Base-by-base conservation (phyloP, 2,113 vertebrate species). In the Conger conger region DNA sequence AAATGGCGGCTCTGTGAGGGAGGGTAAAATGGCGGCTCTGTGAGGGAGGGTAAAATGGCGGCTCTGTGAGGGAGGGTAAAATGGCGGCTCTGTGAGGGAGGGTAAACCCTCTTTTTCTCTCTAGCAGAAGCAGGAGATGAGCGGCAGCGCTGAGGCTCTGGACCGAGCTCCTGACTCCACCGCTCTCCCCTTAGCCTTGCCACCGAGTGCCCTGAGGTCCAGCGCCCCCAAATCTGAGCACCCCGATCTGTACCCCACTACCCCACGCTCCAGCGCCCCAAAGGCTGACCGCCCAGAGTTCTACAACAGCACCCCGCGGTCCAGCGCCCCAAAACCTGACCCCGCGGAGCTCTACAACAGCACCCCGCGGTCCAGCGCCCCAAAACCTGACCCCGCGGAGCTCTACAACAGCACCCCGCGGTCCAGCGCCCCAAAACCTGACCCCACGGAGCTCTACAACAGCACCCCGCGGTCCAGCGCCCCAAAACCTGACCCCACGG, bases 341-440 rank as follows among this genome's bases (percentile, higher is more conserved):
- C 96, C 96, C 0, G 94, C 97, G 90, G 95, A 97, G 2, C 96
- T 96, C 82, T 95, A 96, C 0, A 91, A 94, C 83, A 93, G 90
- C 89, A 92, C 95, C 35, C 91, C 99, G 4, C 93, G 96, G 76
- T 97, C 99, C 91, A 97, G 96, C 93, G 30, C 96, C 96, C 0
- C 96, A 37, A 95, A 95, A 0, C 95, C 95, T 33, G 98, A 99
- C 89, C 96, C 97, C 0, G 97, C 97, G 0, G 97, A 99, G 88
- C 96, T 99, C 89, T 99, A 99, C 94, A 92, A 98, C 82, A 98
- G 94, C 92, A 97, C 95, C 35, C 91, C 99, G 4, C 93, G 96
- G 76, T 97, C 99, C 91, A 97, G 96, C 93, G 30, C 96, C 96
- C 0, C 96, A 37, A 95, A 95, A 0, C 95, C 96, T 78, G 88